A percentile compares a stretch with the other conserved stretches of the same genome.
Evolutionary conservation across 2,888 invertebrate species (phyloP).

Genomic region (Epinotia bilunana): DNA sequence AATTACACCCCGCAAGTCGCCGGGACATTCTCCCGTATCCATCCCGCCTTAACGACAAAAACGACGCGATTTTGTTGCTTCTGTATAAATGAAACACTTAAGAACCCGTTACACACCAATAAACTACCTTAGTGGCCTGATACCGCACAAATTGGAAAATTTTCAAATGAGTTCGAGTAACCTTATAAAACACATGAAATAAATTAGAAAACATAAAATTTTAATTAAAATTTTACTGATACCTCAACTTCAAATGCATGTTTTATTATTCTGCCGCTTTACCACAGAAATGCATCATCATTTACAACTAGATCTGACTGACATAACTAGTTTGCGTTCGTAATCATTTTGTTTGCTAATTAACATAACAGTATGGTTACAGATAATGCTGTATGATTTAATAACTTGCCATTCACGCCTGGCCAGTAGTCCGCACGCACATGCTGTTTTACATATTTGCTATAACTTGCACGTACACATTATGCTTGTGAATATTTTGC

Average conservation of each 20-base stretch:
- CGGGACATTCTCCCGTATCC: constrained; percentile 48
- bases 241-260: too few species aligned
- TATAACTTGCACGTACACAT: constrained; percentile 7
- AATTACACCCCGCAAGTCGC: constrained; percentile 59
- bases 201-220: background rate
- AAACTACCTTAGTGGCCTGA: constrained; percentile 40
- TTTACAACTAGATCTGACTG: constrained; percentile 16
- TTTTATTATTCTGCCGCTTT: background rate
- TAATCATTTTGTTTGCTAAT: constrained; percentile 23
- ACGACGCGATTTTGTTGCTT: constrained; percentile 29
- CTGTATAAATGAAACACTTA: constrained; percentile 45
- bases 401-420: constrained; percentile 32
- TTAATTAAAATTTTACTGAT: background rate
- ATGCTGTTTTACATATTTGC: constrained; percentile 30
- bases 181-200: background rate
- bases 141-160: background rate
- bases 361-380: constrained; percentile 19
- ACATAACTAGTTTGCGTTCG: constrained; percentile 15
- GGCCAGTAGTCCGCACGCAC: constrained; percentile 28
- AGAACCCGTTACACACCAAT: constrained; percentile 47
- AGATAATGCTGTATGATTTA: constrained; percentile 35
- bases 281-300: background rate
- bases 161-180: constrained; percentile 2
- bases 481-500: constrained; percentile 3
- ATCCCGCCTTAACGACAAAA: constrained; percentile 44